Percentiles rank a stretch among this genome's conserved stretches.
phyloP scores from a whole-genome alignment of 2,888 invertebrate species.

The Abrostola tripartita region DNA sequence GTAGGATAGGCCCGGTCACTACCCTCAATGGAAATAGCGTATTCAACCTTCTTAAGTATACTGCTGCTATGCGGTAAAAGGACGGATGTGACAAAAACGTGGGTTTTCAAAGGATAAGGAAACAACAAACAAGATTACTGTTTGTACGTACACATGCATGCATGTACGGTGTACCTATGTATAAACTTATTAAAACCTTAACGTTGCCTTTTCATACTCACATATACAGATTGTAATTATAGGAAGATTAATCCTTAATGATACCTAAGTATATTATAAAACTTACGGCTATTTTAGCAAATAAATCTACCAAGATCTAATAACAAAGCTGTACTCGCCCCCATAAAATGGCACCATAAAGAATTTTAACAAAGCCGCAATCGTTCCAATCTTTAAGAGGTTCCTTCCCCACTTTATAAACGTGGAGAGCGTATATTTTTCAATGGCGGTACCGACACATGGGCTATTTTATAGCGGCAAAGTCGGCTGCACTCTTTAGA shows the following conservation, averaged over 20 bases:
- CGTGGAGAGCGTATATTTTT: slow-evolving; percentile 66
- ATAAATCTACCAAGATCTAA: slow-evolving; percentile 13
- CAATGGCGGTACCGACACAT: slow-evolving; percentile 63
- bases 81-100: slow-evolving; percentile 18
- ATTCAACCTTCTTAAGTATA: slow-evolving; percentile 30
- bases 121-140: slow-evolving; percentile 15
- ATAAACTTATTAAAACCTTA: too few relatives aligned
- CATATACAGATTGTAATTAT: too few relatives aligned
- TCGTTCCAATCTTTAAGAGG: slow-evolving; percentile 46
- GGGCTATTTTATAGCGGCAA: slow-evolving; percentile 64
- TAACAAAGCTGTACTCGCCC: slow-evolving; percentile 19
- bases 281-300: background rate
- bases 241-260: too few relatives aligned
- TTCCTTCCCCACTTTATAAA: slow-evolving; percentile 57
- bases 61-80: slow-evolving; percentile 33
- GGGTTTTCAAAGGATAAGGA: slow-evolving; percentile 15
- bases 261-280: too few relatives aligned
- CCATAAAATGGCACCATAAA: slow-evolving; percentile 33
- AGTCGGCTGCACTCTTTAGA: slow-evolving; percentile 63
- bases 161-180: too few relatives aligned
- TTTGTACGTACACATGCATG: slow-evolving; percentile 3
- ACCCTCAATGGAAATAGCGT: slow-evolving; percentile 57
- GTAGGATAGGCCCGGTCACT: slow-evolving; percentile 67
- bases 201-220: too few relatives aligned
- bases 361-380: slow-evolving; percentile 47